Conservation (phyloP, 2,888 invertebrate species). For the Thelaira solivaga region DNA sequence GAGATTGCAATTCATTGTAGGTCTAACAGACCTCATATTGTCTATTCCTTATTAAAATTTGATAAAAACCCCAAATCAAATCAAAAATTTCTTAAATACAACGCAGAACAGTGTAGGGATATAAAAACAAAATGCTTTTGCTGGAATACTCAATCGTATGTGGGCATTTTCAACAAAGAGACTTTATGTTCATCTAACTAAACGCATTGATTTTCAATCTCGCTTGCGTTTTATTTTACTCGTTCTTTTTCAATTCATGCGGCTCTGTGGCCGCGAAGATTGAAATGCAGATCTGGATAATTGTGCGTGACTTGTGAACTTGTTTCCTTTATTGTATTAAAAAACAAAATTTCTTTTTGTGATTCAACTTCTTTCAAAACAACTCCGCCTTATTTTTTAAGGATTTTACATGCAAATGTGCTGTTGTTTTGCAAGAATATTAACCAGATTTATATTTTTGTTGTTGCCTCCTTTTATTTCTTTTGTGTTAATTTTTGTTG, state of each 20-base stretch:
- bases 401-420: slow-evolving; percentile 58
- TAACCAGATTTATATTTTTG: slow-evolving; percentile 5
- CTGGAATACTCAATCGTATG: too few species aligned
- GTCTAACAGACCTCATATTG: too few species aligned
- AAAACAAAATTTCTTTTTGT: not conserved
- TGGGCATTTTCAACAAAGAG: too few species aligned
- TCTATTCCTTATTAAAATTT: too few species aligned
- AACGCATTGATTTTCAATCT: too few species aligned
- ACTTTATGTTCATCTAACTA: slow-evolving; percentile 21
- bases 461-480: not conserved
- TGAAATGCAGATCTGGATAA: slow-evolving; percentile 60
- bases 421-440: slow-evolving; percentile 1
- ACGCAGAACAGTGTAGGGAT: too few species aligned
- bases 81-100: too few species aligned
- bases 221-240: slow-evolving; percentile 25
- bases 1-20: too few species aligned
- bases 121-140: too few species aligned
- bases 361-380: slow-evolving; percentile 20
- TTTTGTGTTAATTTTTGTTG: not conserved
- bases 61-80: too few species aligned
- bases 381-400: slow-evolving; percentile 40
- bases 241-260: slow-evolving; percentile 49
- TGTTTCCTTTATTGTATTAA: slow-evolving; percentile 25
- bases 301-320: slow-evolving; percentile 62
- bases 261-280: slow-evolving; percentile 43